phyloP scores from a whole-genome alignment of 2,113 vertebrate genomes.

The Pedetes capensis region DNA sequence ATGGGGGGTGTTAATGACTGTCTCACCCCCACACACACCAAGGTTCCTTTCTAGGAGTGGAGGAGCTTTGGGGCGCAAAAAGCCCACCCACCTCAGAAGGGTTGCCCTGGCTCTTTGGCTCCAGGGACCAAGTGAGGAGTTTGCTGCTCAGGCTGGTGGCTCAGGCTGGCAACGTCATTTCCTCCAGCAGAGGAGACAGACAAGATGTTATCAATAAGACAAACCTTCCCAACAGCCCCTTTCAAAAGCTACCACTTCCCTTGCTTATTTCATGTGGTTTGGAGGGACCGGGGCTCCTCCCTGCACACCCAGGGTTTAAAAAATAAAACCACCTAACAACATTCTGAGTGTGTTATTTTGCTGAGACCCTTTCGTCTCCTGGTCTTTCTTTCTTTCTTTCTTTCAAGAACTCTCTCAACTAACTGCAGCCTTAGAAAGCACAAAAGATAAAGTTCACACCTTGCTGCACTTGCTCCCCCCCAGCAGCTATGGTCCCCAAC shows the following conservation, averaged over 20 bases:
- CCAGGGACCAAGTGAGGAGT: not conserved
- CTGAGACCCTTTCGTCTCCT: not conserved
- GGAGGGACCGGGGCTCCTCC: conserved; percentile 66
- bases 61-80: not conserved
- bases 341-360: conserved; percentile 71
- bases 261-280: conserved; percentile 84
- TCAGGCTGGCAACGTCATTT: conserved; percentile 62
- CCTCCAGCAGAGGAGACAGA: conserved; percentile 82
- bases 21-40: not conserved
- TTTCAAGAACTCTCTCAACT: conserved; percentile 38
- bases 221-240: conserved; percentile 79
- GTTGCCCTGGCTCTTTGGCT: not conserved
- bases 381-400: not conserved
- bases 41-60: conserved; percentile 9
- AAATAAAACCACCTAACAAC: conserved; percentile 70
- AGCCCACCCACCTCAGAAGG: not conserved
- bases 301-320: conserved; percentile 66
- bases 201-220: conserved; percentile 84
- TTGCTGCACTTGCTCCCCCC: not conserved
- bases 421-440: conserved; percentile 42
- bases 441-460: not conserved
- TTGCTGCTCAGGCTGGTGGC: not conserved
- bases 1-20: not conserved
- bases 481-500: accelerated
- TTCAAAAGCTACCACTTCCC: conserved; percentile 83